Evolutionary conservation across 2,888 invertebrate species (phyloP), one percentile per base, ranked within the genome.

Genomic region (Perizoma affinitatum): DNA sequence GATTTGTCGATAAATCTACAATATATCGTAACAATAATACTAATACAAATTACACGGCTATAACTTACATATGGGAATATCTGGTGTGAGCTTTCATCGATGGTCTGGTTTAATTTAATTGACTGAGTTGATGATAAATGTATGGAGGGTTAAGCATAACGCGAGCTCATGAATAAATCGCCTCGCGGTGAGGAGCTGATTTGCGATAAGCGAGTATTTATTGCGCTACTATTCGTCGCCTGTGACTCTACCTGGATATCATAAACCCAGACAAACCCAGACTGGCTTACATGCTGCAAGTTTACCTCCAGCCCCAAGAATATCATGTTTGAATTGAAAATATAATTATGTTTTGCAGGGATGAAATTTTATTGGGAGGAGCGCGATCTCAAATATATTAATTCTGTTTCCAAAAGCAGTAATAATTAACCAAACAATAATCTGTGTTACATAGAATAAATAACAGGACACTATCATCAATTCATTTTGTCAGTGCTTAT

Each of bases 131-230:
- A 89, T 90, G 90, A 90, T 91, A 88, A 90, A 91, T 90, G 90
- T 80, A 77, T 77, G 83, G 76, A 76, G 82, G 87, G 90, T 89
- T 88, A 87, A 89, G 84, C 87, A 87, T 84, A 87, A 86, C 85
- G 77, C 75, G 72, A 72, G 81, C 84, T 86, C 85, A 87, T 88
- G 89, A 88, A 90, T 91, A 90, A 86, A 90, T 90, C 84, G 87
- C 80, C 82, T 79, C 82, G 83, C 80, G 81, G 82, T 82, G 86
- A 85, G 88, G 87, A 88, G 83, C 86, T 88, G 91, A 92, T 92
- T 90, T 88, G 90, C 89, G 91, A 91, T 91, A 91, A 90, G 89
- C 86, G 78, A 75, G 83, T 89, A 90, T 91, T 90, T 90, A 91
- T 90, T 89, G 86, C 86, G 84, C 86, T 86, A 89, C 88, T 87